Percentiles rank a stretch among this genome's conserved stretches.
phyloP scores from a whole-genome alignment of 2,113 vertebrate genomes.

The Thermophis baileyi region DNA sequence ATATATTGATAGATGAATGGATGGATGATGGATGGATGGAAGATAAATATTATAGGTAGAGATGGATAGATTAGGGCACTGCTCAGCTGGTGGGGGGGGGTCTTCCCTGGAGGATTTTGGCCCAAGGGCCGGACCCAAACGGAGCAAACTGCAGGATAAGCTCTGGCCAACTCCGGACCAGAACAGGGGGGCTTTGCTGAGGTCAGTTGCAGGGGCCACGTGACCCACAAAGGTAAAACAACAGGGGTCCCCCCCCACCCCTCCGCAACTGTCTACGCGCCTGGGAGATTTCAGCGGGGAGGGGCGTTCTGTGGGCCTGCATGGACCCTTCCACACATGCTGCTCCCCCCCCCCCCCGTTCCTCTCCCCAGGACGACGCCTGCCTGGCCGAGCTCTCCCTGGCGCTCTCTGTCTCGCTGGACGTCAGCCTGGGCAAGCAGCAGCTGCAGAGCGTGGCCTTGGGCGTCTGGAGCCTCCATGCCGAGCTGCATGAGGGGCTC shows the following conservation, averaged over 20 bases:
- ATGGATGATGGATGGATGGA: too few relatives aligned
- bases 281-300: not conserved
- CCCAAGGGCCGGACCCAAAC: not conserved
- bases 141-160: not conserved
- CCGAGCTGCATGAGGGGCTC: conserved; percentile 90
- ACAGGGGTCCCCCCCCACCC: not conserved
- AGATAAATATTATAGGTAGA: not conserved
- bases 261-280: not conserved
- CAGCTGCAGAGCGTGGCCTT: conserved; percentile 73
- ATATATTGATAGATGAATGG: too few relatives aligned
- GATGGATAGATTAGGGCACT: not conserved
- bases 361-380: conserved; percentile 73
- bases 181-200: not conserved
- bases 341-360: not conserved
- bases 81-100: not conserved
- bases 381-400: conserved; percentile 90
- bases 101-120: not conserved
- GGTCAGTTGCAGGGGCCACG: not conserved
- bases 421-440: conserved; percentile 75
- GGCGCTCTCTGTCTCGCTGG: conserved; percentile 80
- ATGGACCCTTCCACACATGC: too few relatives aligned
- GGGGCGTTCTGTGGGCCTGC: not conserved
- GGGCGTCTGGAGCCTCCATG: conserved; percentile 75
- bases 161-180: not conserved
- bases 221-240: not conserved